Percentiles rank a stretch among this genome's conserved stretches.
These are phyloP conservation scores for Thamnophis elegans DNA, from an alignment of 2,797 vertebrate species.

Conservation along the genomic window DNA sequence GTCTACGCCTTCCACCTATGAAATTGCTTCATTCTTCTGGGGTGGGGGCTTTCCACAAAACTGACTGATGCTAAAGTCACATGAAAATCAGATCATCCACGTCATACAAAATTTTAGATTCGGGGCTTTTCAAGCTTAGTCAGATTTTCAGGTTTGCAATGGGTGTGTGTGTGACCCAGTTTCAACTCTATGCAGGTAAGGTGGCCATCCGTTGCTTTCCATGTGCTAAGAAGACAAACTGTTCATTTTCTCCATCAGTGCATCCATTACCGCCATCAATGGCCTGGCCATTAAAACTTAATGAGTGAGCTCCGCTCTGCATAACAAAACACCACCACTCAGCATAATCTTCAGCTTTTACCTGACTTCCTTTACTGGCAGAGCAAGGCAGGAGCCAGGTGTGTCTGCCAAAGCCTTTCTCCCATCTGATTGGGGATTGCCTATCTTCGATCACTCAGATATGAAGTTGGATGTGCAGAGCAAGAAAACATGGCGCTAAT, in stretches of 20 bases:
- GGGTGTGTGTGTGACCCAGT: not conserved
- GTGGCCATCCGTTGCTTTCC: not conserved
- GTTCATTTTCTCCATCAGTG: not conserved
- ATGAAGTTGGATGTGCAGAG: not conserved
- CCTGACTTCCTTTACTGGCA: not conserved
- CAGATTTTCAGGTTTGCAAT: not conserved
- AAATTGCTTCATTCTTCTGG: too few species aligned
- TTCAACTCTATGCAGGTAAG: not conserved
- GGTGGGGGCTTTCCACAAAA: not conserved
- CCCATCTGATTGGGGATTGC: not conserved
- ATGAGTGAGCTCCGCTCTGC: not conserved
- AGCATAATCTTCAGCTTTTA: not conserved
- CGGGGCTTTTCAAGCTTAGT: not conserved
- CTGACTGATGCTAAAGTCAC: not conserved
- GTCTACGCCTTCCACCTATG: too few species aligned
- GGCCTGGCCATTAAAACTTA: not conserved
- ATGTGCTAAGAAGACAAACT: not conserved
- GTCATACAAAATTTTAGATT: not conserved
- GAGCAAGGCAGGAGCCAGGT: not conserved
- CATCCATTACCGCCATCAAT: not conserved
- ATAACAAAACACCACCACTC: not conserved
- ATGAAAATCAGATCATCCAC: not conserved
- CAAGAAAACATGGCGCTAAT: not conserved
- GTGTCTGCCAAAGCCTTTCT: not conserved
- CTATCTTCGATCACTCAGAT: not conserved